Evolutionary conservation across 2,113 vertebrate genomes (phyloP).

Genomic region (Apodemus speciosus): DNA sequence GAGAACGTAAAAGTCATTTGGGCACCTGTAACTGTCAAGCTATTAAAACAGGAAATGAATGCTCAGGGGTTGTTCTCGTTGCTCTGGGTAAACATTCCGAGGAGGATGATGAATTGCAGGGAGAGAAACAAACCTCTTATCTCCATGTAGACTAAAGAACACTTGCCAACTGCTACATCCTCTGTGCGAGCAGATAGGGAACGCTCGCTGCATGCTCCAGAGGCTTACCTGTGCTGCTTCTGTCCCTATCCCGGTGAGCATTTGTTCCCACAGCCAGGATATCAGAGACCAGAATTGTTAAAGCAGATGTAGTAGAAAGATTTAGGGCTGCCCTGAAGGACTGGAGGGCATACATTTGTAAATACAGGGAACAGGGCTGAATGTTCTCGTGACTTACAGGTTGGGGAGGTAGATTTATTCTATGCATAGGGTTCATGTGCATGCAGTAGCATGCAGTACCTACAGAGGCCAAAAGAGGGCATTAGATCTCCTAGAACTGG

Average conservation of each 20-base stretch:
- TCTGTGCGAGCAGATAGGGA: slow-evolving; percentile 21
- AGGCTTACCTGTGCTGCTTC: background rate
- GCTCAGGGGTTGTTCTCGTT: background rate
- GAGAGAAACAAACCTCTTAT: slow-evolving; percentile 62
- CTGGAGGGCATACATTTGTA: no score
- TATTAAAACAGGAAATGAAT: slow-evolving; percentile 41
- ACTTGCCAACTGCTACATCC: background rate
- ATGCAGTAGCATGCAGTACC: background rate
- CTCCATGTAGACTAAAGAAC: slow-evolving; percentile 32
- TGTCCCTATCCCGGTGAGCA: background rate
- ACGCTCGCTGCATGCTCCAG: accelerated
- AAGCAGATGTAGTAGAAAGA: accelerated
- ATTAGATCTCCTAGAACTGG: no score
- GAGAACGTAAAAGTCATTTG: slow-evolving; percentile 8
- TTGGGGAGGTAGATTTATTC: background rate
- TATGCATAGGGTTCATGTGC: background rate
- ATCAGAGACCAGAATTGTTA: no score
- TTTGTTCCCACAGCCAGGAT: background rate
- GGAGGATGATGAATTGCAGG: slow-evolving; percentile 55
- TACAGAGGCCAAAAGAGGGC: background rate
- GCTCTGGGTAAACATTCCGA: slow-evolving; percentile 10
- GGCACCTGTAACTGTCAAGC: slow-evolving; percentile 25
- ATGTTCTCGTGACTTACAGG: background rate
- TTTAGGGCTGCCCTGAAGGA: accelerated
- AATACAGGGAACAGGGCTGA: background rate